A percentile compares a stretch with the other conserved stretches of the same genome.
These are phyloP conservation scores for Torymus texanus DNA, from an alignment of 2,888 invertebrate genomes.

Conservation along the genomic window DNA sequence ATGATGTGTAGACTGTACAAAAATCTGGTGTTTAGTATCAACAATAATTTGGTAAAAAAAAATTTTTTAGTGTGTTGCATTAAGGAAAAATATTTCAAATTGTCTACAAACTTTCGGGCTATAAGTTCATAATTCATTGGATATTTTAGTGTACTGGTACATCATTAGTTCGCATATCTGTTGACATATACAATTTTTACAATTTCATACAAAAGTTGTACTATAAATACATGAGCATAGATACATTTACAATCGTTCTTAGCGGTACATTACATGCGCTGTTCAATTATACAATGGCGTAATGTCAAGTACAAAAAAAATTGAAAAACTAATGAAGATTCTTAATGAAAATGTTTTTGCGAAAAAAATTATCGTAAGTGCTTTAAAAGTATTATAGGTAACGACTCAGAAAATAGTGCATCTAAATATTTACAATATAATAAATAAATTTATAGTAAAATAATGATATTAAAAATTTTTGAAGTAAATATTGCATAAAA, in stretches of 20 bases:
- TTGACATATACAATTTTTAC: slow-evolving; percentile 23
- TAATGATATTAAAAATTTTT: too few relatives aligned
- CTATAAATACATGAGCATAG: slow-evolving; percentile 17
- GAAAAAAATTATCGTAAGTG: slow-evolving; percentile 6
- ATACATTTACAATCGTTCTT: slow-evolving; percentile 15
- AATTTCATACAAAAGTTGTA: slow-evolving; percentile 23
- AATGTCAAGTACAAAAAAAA: slow-evolving; percentile 8
- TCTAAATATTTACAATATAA: neutral
- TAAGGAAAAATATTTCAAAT: too few relatives aligned
- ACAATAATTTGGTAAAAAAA: too few relatives aligned
- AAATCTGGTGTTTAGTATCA: too few relatives aligned
- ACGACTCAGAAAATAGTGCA: neutral
- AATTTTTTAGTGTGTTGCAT: too few relatives aligned
- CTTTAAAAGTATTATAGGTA: neutral
- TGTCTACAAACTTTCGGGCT: too few relatives aligned
- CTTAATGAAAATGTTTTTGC: slow-evolving; percentile 40
- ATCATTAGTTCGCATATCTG: slow-evolving; percentile 32
- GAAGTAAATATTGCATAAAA: too few relatives aligned
- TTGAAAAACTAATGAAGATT: slow-evolving; percentile 15
- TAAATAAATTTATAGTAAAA: neutral
- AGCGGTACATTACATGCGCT: slow-evolving; percentile 43
- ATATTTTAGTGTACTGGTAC: slow-evolving; percentile 40
- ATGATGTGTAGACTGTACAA: too few relatives aligned
- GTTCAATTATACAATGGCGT: neutral
- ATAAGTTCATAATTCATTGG: too few relatives aligned